Evolutionary conservation across 2,888 invertebrate species (phyloP).

Genomic region (Hypsopygia costalis): DNA sequence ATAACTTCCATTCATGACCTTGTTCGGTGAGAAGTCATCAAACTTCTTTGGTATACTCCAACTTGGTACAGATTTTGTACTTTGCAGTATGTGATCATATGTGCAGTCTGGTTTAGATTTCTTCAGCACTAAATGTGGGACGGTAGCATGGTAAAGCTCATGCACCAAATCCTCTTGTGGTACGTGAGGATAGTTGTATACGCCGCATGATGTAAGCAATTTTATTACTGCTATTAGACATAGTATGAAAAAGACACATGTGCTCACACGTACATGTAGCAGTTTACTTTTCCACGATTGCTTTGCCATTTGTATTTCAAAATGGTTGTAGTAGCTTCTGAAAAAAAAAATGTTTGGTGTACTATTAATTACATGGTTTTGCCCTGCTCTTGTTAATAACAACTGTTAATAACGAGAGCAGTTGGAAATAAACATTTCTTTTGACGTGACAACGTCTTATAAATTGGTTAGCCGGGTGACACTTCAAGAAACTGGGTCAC

Average conservation of each 20-base stretch:
- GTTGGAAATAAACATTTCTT: too few relatives aligned
- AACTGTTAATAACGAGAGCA: too few relatives aligned
- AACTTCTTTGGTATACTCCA: conserved; percentile 37
- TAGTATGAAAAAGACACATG: conserved; percentile 29
- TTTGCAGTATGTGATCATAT: conserved; percentile 48
- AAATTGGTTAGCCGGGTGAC: too few relatives aligned
- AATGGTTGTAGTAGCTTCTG: too few relatives aligned
- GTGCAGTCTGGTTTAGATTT: conserved; percentile 41
- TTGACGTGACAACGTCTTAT: too few relatives aligned
- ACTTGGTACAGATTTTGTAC: conserved; percentile 27
- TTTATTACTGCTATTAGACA: conserved; percentile 37
- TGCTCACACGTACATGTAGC: conserved; percentile 37
- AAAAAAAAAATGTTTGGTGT: too few relatives aligned
- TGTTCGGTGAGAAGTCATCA: conserved; percentile 39
- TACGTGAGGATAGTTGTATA: conserved; percentile 46
- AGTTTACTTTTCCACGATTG: conserved; percentile 36
- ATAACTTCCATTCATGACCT: conserved; percentile 53
- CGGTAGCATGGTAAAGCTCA: conserved; percentile 35
- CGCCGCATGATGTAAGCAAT: conserved; percentile 37
- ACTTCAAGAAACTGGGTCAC: too few relatives aligned
- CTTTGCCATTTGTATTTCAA: conserved; percentile 46
- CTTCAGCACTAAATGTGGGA: conserved; percentile 28
- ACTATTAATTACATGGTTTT: too few relatives aligned
- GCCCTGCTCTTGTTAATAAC: too few relatives aligned
- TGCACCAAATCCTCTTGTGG: conserved; percentile 32